Conservation (phyloP, 2,797 vertebrate genomes). For the Synanceia verrucosa region DNA sequence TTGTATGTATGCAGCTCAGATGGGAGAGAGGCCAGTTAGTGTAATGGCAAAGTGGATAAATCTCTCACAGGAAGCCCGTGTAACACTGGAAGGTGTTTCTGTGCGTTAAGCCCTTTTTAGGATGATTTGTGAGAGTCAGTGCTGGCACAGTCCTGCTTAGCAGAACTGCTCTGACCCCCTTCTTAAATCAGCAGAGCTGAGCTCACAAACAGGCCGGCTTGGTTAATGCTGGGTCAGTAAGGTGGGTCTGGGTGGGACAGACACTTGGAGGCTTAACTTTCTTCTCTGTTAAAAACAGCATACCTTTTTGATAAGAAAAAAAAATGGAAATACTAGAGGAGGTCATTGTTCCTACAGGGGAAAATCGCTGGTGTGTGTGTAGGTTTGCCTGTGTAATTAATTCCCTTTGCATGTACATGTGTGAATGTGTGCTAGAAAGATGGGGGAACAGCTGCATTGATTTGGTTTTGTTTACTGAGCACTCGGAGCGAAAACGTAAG, state of each 20-base stretch:
- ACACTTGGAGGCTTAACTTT: conserved; percentile 43
- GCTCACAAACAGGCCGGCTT: conserved; percentile 66
- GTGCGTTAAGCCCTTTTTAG: conserved; percentile 77
- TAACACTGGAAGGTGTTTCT: conserved; percentile 71
- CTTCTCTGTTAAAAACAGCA: conserved; percentile 56
- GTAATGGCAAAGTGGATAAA: conserved; percentile 74
- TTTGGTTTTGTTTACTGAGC: conserved; percentile 76
- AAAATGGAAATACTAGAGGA: conserved; percentile 50
- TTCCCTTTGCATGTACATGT: conserved; percentile 24
- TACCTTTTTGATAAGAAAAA: conserved; percentile 56
- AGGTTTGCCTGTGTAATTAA: conserved; percentile 23
- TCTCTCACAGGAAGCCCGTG: conserved; percentile 61
- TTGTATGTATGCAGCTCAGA: conserved; percentile 40
- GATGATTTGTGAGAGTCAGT: conserved; percentile 77
- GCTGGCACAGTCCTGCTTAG: conserved; percentile 60
- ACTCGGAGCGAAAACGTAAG: conserved; percentile 77
- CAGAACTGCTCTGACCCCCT: conserved; percentile 56
- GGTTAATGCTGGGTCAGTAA: conserved; percentile 74
- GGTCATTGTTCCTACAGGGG: conserved; percentile 57
- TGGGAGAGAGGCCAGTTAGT: conserved; percentile 58
- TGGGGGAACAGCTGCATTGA: conserved; percentile 77
- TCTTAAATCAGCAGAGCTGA: conserved; percentile 59
- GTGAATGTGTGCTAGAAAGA: conserved; percentile 8
- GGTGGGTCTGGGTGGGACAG: conserved; percentile 56
- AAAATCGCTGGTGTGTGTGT: conserved; percentile 37